Base-by-base conservation (phyloP, 2,888 invertebrate genomes). In the Agrotis ipsilon region DNA sequence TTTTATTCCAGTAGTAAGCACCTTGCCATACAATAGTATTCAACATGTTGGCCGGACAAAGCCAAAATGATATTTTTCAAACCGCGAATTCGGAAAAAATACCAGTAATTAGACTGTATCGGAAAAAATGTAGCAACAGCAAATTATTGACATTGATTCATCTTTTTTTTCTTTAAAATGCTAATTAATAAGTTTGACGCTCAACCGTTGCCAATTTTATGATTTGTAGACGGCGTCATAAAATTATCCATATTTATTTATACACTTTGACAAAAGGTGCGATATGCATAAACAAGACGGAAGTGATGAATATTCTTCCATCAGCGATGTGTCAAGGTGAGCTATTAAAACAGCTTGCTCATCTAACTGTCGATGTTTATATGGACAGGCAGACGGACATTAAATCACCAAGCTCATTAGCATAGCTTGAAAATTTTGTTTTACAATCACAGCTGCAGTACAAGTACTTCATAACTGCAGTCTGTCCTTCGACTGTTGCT, bases 231-330 rank as follows among this genome's bases (percentile, higher is more conserved):
- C 27, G 27, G 24, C 52, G 45, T 68, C 79, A 32, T 65, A 52
- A 39, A 73, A 19, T 14, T 67, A 21, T 45, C 62, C 76, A 76
- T 80, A 80, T 69, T 61, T 61, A 66, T 72, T 52, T 54, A 48
- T 51, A 48, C 19, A 24, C 3, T 13, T 13, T 55, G 51, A 74
- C 62, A 69, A 55, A 64, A 74, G 58, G 2, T 45, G 19, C 45
- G 73, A 68, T 64, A 73, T 65, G 71, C 65, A 61, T 55, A 63
- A 57, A 71, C 54, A 27, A 57, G 52, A 52, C 68, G 78, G 84
- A 81, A 82, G 72, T 71, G 49, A 73, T 75, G 24, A 81, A 75
- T 84, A 72, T 71, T 68, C 68, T 58, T 55, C 66, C 69, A 66
- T 82, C 65, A 67, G 45, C 16, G 74, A 46, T 21, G 70, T 78